A percentile compares a stretch with the other conserved stretches of the same genome.
Conservation (phyloP, 2,797 vertebrate genomes). For the Sciurus carolinensis region DNA sequence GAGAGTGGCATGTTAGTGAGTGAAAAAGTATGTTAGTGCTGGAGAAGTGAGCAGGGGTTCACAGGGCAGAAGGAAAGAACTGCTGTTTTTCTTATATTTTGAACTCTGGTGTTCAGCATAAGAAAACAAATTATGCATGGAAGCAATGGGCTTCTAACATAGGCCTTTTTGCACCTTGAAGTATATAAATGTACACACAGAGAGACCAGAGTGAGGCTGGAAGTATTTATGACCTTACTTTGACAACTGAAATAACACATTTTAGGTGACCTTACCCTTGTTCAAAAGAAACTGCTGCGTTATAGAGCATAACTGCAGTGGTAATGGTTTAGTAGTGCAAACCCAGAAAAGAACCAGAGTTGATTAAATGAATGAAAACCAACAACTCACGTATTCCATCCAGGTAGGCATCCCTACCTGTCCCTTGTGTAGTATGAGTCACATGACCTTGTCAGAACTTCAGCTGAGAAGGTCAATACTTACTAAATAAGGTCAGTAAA, state of each 20-base stretch:
- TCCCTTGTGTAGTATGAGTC: not conserved
- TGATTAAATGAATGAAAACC: not conserved
- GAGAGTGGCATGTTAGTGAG: not conserved
- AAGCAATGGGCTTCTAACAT: not conserved
- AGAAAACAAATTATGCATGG: not conserved
- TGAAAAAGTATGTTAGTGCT: not conserved
- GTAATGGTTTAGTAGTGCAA: not conserved
- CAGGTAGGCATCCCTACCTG: not conserved
- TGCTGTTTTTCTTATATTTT: not conserved
- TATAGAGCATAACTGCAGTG: not conserved
- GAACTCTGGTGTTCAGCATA: not conserved
- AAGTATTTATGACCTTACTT: constrained; percentile 7
- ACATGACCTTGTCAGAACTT: not conserved
- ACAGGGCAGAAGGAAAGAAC: not conserved
- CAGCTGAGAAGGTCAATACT: not conserved
- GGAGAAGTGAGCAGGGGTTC: not conserved
- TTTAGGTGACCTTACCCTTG: not conserved
- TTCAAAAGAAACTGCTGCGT: constrained; percentile 12
- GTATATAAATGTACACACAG: not conserved
- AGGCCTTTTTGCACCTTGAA: not conserved
- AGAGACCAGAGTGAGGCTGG: not conserved
- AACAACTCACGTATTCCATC: not conserved
- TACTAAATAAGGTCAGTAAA: constrained; percentile 10
- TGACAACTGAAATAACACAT: not conserved
- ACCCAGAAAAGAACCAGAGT: constrained; percentile 24